Conservation (phyloP, 2,113 vertebrate species). For the Paratilapia polleni region DNA sequence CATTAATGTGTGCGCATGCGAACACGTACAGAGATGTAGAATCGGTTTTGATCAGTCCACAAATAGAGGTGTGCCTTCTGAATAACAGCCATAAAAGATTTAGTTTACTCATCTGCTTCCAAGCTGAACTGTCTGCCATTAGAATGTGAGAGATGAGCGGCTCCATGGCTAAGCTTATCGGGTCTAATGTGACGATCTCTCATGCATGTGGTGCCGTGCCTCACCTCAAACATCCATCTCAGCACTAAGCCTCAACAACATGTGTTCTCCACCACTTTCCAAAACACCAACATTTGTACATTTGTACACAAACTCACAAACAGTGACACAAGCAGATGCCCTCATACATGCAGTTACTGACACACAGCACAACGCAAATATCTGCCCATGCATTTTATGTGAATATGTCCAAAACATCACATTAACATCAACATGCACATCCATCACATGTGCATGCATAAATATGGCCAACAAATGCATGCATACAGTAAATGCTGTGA, state of each 20-base stretch:
- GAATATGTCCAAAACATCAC: neutral
- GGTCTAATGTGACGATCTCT: constrained; percentile 48
- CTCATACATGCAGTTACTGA: neutral
- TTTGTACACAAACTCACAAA: constrained; percentile 30
- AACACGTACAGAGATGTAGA: constrained; percentile 3
- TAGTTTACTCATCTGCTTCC: constrained; percentile 47
- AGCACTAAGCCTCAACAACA: constrained; percentile 28
- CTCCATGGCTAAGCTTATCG: constrained; percentile 55
- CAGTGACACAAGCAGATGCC: constrained; percentile 8
- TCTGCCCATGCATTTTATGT: constrained; percentile 5
- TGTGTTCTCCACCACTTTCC: constrained; percentile 38
- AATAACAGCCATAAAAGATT: constrained; percentile 46
- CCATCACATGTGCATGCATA: constrained; percentile 45
- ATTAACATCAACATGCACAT: constrained; percentile 16
- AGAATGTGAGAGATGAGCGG: constrained; percentile 49
- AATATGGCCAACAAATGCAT: constrained; percentile 46
- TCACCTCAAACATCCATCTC: constrained; percentile 58
- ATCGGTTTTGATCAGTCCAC: neutral
- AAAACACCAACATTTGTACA: constrained; percentile 57
- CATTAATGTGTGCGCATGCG: neutral
- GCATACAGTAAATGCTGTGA: constrained; percentile 17
- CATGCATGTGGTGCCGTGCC: constrained; percentile 66
- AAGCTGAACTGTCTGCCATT: constrained; percentile 63
- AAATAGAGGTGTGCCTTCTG: constrained; percentile 36
- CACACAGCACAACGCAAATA: neutral